These are phyloP conservation scores for Notoglanidium macrostoma DNA, from an alignment of 2,797 vertebrate species.

Conservation along the genomic window DNA sequence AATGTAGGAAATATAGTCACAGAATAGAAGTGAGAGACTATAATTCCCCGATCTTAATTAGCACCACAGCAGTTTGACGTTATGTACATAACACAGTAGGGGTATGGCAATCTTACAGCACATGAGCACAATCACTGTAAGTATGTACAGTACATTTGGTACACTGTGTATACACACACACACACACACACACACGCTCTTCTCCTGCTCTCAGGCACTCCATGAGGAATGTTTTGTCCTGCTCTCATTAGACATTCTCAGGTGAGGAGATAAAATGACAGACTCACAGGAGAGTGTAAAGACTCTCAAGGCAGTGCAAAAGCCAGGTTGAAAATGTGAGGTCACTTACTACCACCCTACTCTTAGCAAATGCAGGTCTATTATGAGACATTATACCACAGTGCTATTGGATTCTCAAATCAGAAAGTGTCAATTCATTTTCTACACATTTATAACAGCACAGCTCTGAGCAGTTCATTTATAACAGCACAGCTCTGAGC, in stretches of 20 bases:
- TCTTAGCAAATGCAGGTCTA: not conserved
- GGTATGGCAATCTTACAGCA: slow-evolving; percentile 13
- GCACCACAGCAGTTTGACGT: not conserved
- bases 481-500: not conserved
- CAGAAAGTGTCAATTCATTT: not conserved
- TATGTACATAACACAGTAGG: slow-evolving; percentile 23
- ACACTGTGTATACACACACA: not conserved
- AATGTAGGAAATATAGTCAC: slow-evolving; percentile 1
- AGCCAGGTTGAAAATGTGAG: slow-evolving; percentile 24
- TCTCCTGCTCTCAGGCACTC: not conserved
- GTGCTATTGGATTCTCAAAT: not conserved
- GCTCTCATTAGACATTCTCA: slow-evolving; percentile 46
- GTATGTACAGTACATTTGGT: not conserved
- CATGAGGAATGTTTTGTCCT: slow-evolving; percentile 29
- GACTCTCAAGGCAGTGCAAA: slow-evolving; percentile 17
- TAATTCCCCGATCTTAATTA: slow-evolving; percentile 13
- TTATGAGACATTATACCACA: not conserved
- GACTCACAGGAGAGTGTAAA: slow-evolving; percentile 24
- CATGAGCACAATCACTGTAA: slow-evolving; percentile 14
- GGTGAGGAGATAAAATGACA: slow-evolving; percentile 33
- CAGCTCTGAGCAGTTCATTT: not conserved
- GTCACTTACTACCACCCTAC: slow-evolving; percentile 31
- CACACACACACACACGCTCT: slow-evolving; percentile 26
- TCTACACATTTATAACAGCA: not conserved
- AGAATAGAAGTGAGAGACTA: slow-evolving; percentile 9